These are phyloP conservation scores for Pseudocheirus occidentalis DNA, from an alignment of 2,797 vertebrate genomes.

Conservation along the genomic window DNA sequence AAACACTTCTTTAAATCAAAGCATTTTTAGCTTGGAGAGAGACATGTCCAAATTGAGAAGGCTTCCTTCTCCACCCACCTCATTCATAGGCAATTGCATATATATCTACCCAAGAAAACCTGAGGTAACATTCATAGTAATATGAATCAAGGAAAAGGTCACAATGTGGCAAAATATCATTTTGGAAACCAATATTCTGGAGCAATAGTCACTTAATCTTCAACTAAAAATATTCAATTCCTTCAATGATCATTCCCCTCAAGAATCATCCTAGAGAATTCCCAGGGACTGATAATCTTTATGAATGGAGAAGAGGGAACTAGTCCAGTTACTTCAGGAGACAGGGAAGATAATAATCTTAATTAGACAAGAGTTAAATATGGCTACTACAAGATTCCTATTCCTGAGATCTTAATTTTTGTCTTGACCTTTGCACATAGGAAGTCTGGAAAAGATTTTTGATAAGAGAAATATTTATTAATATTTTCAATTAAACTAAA, in stretches of 20 bases:
- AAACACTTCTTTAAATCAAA: not conserved
- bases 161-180: not conserved
- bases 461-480: not conserved
- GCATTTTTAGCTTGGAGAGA: not conserved
- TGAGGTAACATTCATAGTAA: not conserved
- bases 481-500: not conserved
- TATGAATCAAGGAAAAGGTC: not conserved
- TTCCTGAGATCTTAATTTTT: not conserved
- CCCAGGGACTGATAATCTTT: not conserved
- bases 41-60: not conserved
- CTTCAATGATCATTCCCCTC: not conserved
- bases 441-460: not conserved
- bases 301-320: not conserved
- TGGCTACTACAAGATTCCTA: not conserved
- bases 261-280: not conserved
- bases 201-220: not conserved
- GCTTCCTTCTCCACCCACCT: not conserved
- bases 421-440: not conserved
- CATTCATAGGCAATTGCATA: not conserved
- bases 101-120: not conserved
- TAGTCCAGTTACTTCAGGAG: not conserved
- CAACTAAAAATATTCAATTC: not conserved
- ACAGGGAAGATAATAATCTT: not conserved
- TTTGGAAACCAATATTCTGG: not conserved
- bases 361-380: not conserved